phyloP scores from a whole-genome alignment of 2,888 invertebrate genomes.

The Orthonevra nobilis region DNA sequence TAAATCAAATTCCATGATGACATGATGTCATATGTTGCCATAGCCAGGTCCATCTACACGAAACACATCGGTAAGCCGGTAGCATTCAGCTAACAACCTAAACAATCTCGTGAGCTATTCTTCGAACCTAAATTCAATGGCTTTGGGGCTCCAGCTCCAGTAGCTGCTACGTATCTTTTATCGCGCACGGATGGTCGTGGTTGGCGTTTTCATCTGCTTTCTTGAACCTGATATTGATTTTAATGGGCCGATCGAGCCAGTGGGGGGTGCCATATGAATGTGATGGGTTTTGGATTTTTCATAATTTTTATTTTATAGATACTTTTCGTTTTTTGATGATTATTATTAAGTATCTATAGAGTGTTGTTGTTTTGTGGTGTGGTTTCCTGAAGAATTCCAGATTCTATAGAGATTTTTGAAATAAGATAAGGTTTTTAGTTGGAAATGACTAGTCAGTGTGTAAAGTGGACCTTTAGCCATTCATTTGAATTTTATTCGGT shows the following conservation, averaged over 20 bases:
- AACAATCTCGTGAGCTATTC: constrained; percentile 31
- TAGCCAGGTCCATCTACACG: constrained; percentile 19
- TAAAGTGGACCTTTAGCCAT: constrained; percentile 37
- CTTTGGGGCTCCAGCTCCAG: constrained; percentile 49
- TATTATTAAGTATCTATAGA: constrained; percentile 32
- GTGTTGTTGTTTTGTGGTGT: constrained; percentile 31
- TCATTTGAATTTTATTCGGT: constrained; percentile 42
- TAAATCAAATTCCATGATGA: constrained; percentile 73
- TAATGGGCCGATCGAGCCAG: constrained; percentile 61
- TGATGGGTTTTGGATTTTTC: constrained; percentile 53
- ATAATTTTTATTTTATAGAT: constrained; percentile 53
- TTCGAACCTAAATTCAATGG: constrained; percentile 62
- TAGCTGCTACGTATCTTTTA: constrained; percentile 66
- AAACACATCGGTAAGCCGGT: constrained; percentile 58
- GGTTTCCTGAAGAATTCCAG: constrained; percentile 29
- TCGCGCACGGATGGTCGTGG: constrained; percentile 45
- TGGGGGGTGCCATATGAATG: constrained; percentile 58
- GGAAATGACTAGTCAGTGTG: constrained; percentile 55
- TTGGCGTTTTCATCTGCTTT: constrained; percentile 41
- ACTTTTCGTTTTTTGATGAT: constrained; percentile 9
- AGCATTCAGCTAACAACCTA: constrained; percentile 32
- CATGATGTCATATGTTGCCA: constrained; percentile 72
- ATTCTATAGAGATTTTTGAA: constrained; percentile 46
- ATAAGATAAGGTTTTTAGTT: constrained; percentile 51
- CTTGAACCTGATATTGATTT: constrained; percentile 66